Percentiles rank a stretch among this genome's conserved stretches.
Evolutionary conservation across 2,113 vertebrate genomes (phyloP).

Genomic region (Megalops atlanticus): DNA sequence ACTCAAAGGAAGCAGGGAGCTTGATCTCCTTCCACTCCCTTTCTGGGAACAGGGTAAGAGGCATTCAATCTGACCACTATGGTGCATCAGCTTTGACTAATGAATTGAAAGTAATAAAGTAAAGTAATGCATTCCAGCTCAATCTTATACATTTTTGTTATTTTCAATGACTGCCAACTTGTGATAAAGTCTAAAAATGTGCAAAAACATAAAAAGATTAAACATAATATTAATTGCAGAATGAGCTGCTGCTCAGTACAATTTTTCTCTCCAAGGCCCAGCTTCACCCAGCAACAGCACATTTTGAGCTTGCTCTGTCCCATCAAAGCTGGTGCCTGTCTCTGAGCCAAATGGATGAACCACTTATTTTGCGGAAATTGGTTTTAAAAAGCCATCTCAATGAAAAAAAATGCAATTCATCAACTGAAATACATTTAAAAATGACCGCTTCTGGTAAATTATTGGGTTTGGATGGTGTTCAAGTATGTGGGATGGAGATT

Average conservation of each 20-base stretch:
- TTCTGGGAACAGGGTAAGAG: not conserved
- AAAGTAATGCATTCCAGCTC: not conserved
- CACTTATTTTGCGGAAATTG: not conserved
- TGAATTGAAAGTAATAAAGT: not conserved
- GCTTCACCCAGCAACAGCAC: not conserved
- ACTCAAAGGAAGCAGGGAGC: not conserved
- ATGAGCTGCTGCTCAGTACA: too few relatives aligned
- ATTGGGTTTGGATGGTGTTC: not conserved
- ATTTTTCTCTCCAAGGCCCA: not conserved
- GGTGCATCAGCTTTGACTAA: not conserved
- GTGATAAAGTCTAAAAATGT: too few relatives aligned
- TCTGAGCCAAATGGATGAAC: not conserved
- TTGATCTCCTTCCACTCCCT: not conserved
- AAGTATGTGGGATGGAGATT: not conserved
- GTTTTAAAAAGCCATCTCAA: not conserved
- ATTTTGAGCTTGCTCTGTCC: not conserved
- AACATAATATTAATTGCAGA: too few relatives aligned
- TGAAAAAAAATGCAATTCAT: not conserved
- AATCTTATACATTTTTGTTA: not conserved
- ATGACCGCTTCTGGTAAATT: not conserved
- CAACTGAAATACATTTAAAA: not conserved
- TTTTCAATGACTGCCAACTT: too few relatives aligned
- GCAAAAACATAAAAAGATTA: too few relatives aligned
- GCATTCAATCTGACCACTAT: not conserved
- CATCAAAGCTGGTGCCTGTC: not conserved